Conservation (phyloP, 2,888 invertebrate genomes). For the Mesorhabditis belari region DNA sequence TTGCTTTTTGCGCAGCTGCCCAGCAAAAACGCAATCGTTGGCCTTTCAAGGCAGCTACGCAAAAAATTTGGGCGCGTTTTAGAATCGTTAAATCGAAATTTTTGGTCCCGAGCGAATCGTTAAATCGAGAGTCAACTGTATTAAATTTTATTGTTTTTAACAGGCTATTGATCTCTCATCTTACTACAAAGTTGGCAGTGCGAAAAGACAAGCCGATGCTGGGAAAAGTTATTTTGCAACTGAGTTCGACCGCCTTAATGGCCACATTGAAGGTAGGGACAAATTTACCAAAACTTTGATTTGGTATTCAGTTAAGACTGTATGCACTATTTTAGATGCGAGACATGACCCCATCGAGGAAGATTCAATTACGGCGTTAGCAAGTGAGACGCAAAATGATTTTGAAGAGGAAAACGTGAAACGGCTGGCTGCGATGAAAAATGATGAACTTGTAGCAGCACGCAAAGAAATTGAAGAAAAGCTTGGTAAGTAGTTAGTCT, state of each 20-base stretch:
- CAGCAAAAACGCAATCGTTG: too few relatives aligned
- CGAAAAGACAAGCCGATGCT: constrained; percentile 2
- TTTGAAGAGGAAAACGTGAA: constrained; percentile 14
- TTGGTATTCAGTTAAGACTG: too few relatives aligned
- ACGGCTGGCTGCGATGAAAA: constrained; percentile 14
- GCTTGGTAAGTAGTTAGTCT: background rate
- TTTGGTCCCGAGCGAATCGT: too few relatives aligned
- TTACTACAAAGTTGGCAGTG: constrained; percentile 12
- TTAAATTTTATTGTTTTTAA: too few relatives aligned
- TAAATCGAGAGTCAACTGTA: too few relatives aligned
- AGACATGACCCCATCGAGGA: constrained; percentile 1
- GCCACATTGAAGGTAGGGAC: constrained; percentile 10
- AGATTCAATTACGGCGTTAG: background rate
- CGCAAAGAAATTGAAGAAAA: constrained; percentile 25
- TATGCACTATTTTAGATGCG: background rate
- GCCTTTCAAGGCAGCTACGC: too few relatives aligned
- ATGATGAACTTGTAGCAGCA: constrained; percentile 27
- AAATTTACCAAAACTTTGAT: background rate
- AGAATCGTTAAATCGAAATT: too few relatives aligned
- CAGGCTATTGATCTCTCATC: constrained; percentile 30
- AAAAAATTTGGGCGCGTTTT: too few relatives aligned
- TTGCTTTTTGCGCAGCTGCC: too few relatives aligned
- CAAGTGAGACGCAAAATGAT: constrained; percentile 5
- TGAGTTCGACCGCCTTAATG: constrained; percentile 39
- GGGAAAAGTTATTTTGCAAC: constrained; percentile 42